Evolutionary conservation across 2,113 vertebrate species (phyloP), one percentile per base, ranked within the genome.

Genomic region (Prietella phreatophila): DNA sequence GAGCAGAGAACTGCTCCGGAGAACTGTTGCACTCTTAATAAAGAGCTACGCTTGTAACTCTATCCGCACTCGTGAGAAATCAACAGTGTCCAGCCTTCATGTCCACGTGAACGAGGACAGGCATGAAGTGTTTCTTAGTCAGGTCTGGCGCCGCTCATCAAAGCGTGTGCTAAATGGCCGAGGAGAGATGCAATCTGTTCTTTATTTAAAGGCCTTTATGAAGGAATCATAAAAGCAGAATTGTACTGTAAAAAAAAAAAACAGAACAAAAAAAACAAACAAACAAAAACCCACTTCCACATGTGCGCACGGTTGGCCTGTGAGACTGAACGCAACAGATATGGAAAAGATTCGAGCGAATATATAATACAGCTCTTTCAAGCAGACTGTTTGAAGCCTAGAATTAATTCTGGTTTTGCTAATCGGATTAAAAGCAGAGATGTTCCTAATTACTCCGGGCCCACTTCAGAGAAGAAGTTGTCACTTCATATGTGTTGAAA

Each of bases 141-240:
- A 76, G 86, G 89, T 90, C 76, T 76, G 27, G 78, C 53, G 56
- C 83, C 83, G 39, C 71, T 85, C 89, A 86, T 91, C 87, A 87
- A 89, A 90, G 76, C 27, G 9, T 19, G 58, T 22, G 73, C 17
- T 10, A 82, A 90, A 84, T 50, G 73, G 76, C 87, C 84, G 65
- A 90, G 63, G 61, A 13, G 81, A 85, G 42, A 91, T 83, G 83
- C 85, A 88, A 83, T 78, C 65, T 90, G 91, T 55, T 80, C 81
- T 90, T 87, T 67, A 91, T 93, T 91, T 90, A 63, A 13, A 85
- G 22, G 0, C 83, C 86, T 92, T 88, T 82, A 90, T 88, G 89
- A 88, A 88, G 76, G 83, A 88, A 78, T 63, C 25, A 89, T 89
- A 75, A 78, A 85, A 89, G 86, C 85, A 71, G 60, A 89, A 90